phyloP scores from a whole-genome alignment of 2,113 vertebrate genomes.

The Lepidothrix coronata region DNA sequence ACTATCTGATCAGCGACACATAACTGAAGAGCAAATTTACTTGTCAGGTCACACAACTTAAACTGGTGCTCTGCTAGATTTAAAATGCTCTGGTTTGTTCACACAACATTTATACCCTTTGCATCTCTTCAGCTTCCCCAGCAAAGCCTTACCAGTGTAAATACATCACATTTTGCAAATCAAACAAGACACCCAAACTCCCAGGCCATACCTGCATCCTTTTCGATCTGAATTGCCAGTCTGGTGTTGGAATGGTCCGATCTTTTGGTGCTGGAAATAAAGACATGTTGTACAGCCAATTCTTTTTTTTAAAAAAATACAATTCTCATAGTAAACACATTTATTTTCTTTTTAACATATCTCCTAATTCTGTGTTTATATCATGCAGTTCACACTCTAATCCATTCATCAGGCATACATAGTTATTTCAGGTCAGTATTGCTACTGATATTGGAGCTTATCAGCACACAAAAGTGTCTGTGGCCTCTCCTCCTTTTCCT shows the following conservation, averaged over 20 bases:
- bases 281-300: background rate
- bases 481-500: background rate
- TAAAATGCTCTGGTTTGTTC: background rate
- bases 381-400: background rate
- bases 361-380: background rate
- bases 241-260: constrained; percentile 96
- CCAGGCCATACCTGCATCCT: constrained; percentile 84
- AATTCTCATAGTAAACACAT: background rate
- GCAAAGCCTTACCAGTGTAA: background rate
- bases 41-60: background rate
- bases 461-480: background rate
- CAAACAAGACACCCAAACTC: background rate
- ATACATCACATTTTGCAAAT: background rate
- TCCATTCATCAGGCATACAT: background rate
- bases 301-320: background rate
- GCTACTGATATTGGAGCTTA: background rate
- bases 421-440: background rate
- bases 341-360: background rate
- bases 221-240: constrained; percentile 93
- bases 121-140: background rate
- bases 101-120: background rate
- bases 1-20: background rate
- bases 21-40: background rate
- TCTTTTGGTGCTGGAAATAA: constrained; percentile 85
- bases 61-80: background rate